Percentiles rank a stretch among this genome's conserved stretches.
These are phyloP conservation scores for Eudasyphora cyanicolor DNA, from an alignment of 2,888 invertebrate species.

Conservation along the genomic window DNA sequence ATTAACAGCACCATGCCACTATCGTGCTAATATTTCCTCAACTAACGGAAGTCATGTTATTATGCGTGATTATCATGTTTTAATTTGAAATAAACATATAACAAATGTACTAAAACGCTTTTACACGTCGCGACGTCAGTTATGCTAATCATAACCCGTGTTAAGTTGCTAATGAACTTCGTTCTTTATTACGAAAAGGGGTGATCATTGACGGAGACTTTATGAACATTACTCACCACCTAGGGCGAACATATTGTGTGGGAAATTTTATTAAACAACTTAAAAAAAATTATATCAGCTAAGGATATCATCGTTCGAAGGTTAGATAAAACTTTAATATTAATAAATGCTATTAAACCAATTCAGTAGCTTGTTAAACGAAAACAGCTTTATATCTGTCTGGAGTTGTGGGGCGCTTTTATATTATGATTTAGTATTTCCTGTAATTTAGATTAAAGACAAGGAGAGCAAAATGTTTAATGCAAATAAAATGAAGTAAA, in stretches of 20 bases:
- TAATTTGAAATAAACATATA: constrained; percentile 5
- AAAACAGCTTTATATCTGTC: too few species aligned
- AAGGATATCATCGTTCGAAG: constrained; percentile 60
- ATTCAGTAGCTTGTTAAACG: too few species aligned
- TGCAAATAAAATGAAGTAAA: too few species aligned
- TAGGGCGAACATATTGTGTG: not conserved
- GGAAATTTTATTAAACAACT: constrained; percentile 60
- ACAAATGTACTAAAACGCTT: not conserved
- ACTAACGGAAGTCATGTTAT: constrained; percentile 74
- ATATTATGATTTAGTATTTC: too few species aligned
- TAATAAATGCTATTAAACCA: not conserved
- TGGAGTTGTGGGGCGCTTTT: too few species aligned
- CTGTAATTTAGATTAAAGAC: too few species aligned
- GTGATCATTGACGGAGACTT: not conserved
- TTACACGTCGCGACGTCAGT: not conserved
- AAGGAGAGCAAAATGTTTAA: too few species aligned
- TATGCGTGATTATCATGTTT: constrained; percentile 47
- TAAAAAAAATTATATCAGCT: constrained; percentile 68
- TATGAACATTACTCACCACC: not conserved
- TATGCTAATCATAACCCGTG: constrained; percentile 29
- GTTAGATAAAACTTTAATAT: not conserved
- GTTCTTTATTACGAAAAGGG: not conserved
- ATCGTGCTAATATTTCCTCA: constrained; percentile 47
- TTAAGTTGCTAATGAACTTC: constrained; percentile 10
- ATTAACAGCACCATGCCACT: constrained; percentile 15